phyloP scores from a whole-genome alignment of 2,888 invertebrate genomes.

The Brachyptera putata region DNA sequence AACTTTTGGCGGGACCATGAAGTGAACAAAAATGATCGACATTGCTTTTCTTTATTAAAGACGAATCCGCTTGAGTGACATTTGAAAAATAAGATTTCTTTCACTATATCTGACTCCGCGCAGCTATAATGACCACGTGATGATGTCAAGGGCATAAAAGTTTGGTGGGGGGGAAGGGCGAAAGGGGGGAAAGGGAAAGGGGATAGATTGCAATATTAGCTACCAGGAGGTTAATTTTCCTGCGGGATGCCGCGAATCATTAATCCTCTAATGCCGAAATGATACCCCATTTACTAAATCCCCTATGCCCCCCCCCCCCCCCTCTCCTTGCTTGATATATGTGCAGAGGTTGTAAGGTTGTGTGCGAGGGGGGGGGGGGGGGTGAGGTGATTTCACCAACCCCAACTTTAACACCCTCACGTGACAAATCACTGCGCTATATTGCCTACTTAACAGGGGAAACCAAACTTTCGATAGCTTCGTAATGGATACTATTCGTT shows the following conservation, averaged over 20 bases:
- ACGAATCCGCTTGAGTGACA: no score
- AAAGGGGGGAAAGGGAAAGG: background rate
- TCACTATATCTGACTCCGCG: no score
- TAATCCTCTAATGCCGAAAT: slow-evolving; percentile 36
- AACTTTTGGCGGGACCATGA: no score
- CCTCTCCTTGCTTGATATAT: slow-evolving; percentile 20
- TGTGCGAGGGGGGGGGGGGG: background rate
- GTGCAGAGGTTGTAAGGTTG: slow-evolving; percentile 12
- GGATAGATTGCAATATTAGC: slow-evolving; percentile 15
- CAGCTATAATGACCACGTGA: no score
- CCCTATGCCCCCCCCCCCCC: slow-evolving; percentile 35
- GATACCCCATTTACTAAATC: slow-evolving; percentile 46
- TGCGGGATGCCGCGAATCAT: slow-evolving; percentile 32
- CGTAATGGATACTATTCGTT: background rate
- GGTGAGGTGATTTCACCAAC: slow-evolving; percentile 22
- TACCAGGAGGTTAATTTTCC: slow-evolving; percentile 31
- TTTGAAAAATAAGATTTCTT: no score
- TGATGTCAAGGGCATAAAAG: no score
- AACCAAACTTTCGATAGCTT: background rate
- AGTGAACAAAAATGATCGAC: no score
- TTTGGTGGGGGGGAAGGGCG: background rate
- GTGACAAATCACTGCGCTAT: slow-evolving; percentile 33
- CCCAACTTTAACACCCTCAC: slow-evolving; percentile 18
- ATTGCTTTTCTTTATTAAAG: no score
- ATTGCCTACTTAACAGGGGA: slow-evolving; percentile 12